These are phyloP conservation scores for Scatophagus argus DNA, from an alignment of 2,113 vertebrate species.

Conservation along the genomic window DNA sequence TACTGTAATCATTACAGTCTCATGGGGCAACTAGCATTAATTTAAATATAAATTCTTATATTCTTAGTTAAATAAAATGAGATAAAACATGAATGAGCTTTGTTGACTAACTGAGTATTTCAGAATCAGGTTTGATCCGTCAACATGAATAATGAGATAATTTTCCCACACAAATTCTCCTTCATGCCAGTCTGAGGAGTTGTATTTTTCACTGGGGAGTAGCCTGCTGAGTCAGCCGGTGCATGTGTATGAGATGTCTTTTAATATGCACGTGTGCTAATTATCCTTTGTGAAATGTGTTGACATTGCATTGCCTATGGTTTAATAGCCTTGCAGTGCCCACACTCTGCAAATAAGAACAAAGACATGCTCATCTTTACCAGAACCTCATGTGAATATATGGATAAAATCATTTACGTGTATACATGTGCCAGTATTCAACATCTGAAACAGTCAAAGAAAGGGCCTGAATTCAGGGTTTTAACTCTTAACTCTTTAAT, in stretches of 20 bases:
- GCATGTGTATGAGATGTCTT: not conserved
- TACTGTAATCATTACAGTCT: not conserved
- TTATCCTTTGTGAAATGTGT: conserved; percentile 10
- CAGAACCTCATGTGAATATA: not conserved
- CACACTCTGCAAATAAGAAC: conserved; percentile 3
- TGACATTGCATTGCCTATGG: conserved; percentile 8
- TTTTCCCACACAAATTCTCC: not conserved
- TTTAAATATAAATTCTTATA: not conserved
- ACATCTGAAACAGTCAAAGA: not conserved
- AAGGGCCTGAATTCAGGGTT: not conserved
- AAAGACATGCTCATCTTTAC: not conserved
- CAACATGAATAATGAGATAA: not conserved
- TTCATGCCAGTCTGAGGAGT: conserved; percentile 7
- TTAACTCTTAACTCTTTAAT: not conserved
- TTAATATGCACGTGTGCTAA: conserved; percentile 8
- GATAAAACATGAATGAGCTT: not conserved
- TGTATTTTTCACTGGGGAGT: conserved; percentile 1
- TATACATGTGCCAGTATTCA: not conserved
- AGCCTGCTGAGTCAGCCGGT: conserved; percentile 2
- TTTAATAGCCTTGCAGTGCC: conserved; percentile 8
- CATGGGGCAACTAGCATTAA: not conserved
- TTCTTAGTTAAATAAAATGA: not conserved
- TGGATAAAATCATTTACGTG: not conserved
- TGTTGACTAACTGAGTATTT: not conserved
- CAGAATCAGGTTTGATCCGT: not conserved